phyloP scores from a whole-genome alignment of 2,113 vertebrate species.

The human region GRCh38 chr9:122313001-122313500 shows the following conservation, averaged over 20 bases:
- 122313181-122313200: background rate
- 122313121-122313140: background rate
- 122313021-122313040: no score
- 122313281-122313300: constrained; percentile 94
- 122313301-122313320: constrained; percentile 88
- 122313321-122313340: constrained; percentile 90
- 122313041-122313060: background rate
- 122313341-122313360: constrained; percentile 92
- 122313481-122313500: background rate
- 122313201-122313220: constrained; percentile 27
- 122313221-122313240: constrained; percentile 93
- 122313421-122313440: background rate
- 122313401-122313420: background rate
- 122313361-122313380: constrained; percentile 92
- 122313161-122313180: background rate
- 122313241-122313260: constrained; percentile 93
- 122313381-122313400: constrained; percentile 89
- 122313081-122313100: background rate
- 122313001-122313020: background rate
- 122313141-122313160: background rate
- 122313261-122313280: constrained; percentile 94
- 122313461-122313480: background rate
- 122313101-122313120: no score
- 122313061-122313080: background rate
- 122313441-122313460: background rate